Base-by-base conservation (phyloP, 2,797 vertebrate genomes). In the Ateles fusciceps region DNA sequence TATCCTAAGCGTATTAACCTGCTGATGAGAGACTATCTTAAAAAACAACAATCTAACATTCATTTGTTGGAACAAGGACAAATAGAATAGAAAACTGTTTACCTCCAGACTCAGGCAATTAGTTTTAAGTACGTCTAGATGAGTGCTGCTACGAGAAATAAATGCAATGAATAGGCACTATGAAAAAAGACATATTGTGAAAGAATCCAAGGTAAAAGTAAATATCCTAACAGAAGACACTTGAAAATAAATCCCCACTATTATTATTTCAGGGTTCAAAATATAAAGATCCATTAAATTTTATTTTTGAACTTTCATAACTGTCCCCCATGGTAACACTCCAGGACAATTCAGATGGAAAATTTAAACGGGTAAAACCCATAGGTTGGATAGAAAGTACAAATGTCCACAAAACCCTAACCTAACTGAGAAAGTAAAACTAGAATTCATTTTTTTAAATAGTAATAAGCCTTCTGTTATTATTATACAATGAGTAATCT, bases 51-150 rank as follows among this genome's bases (percentile, higher is more conserved):
- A 36, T 92, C 46, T 96, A 90, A 93, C 44, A 96, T 79, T 93
- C 81, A 95, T 95, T 95, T 79, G 86, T 81, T 94, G 64, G 88
- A 97, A 95, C 90, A 96, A 98, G 94, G 90, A 98, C 96, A 98
- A 96, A 97, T 39, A 95, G 90, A 96, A 94, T 76, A 96, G 55
- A 96, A 97, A 97, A 79, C 17, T 84, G 52, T 61, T 97, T 85
- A 94, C 80, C 55, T 96, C 74, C 89, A 97, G 68, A 94, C 61
- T 71, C 92, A 84, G 48, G 95, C 59, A 96, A 97, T 98, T 97
- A 96, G 90, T 97, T 98, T 97, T 95, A 97, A 97, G 52, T 86
- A 95, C 92, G 36, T 95, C 74, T 95, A 96, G 85, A 89, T 95
- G 68, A 95, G 11, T 87, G 48, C 87, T 95, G 61, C 55, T 93